Base-by-base conservation (phyloP, 2,888 invertebrate genomes). In the Cephus nigrinus region DNA sequence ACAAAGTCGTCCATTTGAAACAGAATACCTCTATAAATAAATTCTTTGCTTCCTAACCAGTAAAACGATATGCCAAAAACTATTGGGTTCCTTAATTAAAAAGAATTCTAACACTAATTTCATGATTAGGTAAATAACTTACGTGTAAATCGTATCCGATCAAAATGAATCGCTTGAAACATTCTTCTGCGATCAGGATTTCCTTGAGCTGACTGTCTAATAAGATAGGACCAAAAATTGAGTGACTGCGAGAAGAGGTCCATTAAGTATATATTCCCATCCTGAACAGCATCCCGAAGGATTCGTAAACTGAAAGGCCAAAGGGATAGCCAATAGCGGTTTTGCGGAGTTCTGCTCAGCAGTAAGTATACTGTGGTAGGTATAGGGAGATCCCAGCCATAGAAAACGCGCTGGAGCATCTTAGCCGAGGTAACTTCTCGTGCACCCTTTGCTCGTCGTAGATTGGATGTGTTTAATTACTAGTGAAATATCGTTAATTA, bases 401-500 rank as follows among this genome's bases (percentile, higher is more conserved):
- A 88, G 88, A 90, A 90, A 90, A 89, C 87, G 88, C 85, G 89
- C 88, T 87, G 84, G 84, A 86, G 84, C 85, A 84, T 86, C 86
- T 87, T 86, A 82, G 79, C 69, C 75, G 80, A 80, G 78, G 80
- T 84, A 88, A 88, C 88, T 89, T 88, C 85, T 71, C 74, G n/a
- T 23, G 33, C 36, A 35, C 33, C 76, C 76, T 33, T 33, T 76
- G 33, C 33, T 69, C 69, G 15, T n/a, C 78, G 82, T 82, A 85
- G 86, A 88, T 88, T 88, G 87, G 87, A 86, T 88, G 88, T 86
- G 91, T 88, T 90, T 90, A 91, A 91, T 91, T 90, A 90, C 90
- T 88, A 86, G 87, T 89, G 86, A 89, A 90, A 91, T 90, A 91
- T 90, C 91, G 90, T 90, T 90, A 91, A 90, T 91, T 91, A 91